Evolutionary conservation across 2,888 invertebrate genomes (phyloP), one percentile per base, ranked within the genome.

Genomic region (Ariolimax columbianus): DNA sequence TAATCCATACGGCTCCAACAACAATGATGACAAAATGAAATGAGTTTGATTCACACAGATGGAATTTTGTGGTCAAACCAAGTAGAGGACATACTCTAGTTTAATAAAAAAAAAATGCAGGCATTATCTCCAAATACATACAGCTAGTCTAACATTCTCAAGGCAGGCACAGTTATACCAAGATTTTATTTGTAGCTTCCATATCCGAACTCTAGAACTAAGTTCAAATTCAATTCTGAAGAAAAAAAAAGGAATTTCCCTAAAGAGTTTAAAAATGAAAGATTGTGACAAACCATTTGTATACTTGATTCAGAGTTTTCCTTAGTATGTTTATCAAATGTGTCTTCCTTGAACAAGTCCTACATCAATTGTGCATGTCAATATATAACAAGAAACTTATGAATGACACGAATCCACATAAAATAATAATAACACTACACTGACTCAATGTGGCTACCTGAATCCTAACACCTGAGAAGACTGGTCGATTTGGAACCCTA

Each of bases 111-210:
- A 17, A 77, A 82, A 77, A 83, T 47, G 83, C 83, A 83, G 83
- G 83, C 83, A 82, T 33, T 75, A 75, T 75, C 73, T 55, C 70
- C 70, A 83, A 77, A n/a, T 77, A 70, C 70, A 73, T 36, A 68
- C 43, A 30, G 40, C 82, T 82, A 82, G 75, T n/a, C 77, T 78
- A 83, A 75, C 17, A 77, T 77, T 73, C 59, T 83, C 77, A 77
- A 78, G 83, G 78, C 83, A 83, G 83, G 83, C 83, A 83, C 83
- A 83, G 55, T 82, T 82, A 40, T 36, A 70, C n/a, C n/a, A n/a
- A n/a, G n/a, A n/a, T n/a, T n/a, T n/a, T n/a, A n/a, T n/a, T n/a
- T n/a, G n/a, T n/a, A n/a, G n/a, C n/a, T n/a, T n/a, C n/a, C n/a
- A n/a, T n/a, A n/a, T n/a, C n/a, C n/a, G n/a, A n/a, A n/a, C n/a